Conservation (phyloP, 2,797 vertebrate genomes). For the Schizopygopsis malacanthus region DNA sequence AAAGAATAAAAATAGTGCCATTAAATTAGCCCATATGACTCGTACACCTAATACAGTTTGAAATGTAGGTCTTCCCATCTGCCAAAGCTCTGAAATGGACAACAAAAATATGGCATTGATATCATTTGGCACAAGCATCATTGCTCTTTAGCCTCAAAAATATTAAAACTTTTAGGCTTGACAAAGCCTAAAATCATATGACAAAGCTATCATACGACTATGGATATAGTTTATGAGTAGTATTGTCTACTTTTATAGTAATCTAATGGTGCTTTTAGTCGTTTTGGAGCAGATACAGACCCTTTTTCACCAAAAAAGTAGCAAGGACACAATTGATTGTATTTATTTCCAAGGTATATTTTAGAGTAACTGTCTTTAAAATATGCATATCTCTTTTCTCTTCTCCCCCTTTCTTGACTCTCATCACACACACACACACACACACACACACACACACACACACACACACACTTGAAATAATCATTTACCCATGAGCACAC, state of each 20-base stretch:
- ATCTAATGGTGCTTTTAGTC: not conserved
- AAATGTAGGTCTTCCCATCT: not conserved
- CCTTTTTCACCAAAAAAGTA: not conserved
- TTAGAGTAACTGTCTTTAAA: not conserved
- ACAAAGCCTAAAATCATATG: no score
- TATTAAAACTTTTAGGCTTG: not conserved
- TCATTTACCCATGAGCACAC: slow-evolving; percentile 51
- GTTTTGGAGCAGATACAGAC: not conserved
- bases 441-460: slow-evolving; percentile 41
- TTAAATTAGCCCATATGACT: not conserved
- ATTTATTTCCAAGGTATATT: not conserved
- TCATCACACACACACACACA: slow-evolving; percentile 27
- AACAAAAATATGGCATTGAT: not conserved
- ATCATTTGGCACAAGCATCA: not conserved
- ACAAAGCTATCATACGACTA: not conserved
- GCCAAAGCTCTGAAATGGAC: not conserved
- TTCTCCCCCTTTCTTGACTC: not conserved
- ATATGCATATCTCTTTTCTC: not conserved
- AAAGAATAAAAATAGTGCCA: not conserved
- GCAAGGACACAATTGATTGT: not conserved
- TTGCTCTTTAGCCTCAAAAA: not conserved
- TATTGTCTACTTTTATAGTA: not conserved
- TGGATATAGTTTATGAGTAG: not conserved
- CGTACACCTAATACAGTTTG: not conserved
- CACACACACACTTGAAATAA: slow-evolving; percentile 38